Base-by-base conservation (phyloP, 2,797 vertebrate genomes). In the Aythya fuligula region DNA sequence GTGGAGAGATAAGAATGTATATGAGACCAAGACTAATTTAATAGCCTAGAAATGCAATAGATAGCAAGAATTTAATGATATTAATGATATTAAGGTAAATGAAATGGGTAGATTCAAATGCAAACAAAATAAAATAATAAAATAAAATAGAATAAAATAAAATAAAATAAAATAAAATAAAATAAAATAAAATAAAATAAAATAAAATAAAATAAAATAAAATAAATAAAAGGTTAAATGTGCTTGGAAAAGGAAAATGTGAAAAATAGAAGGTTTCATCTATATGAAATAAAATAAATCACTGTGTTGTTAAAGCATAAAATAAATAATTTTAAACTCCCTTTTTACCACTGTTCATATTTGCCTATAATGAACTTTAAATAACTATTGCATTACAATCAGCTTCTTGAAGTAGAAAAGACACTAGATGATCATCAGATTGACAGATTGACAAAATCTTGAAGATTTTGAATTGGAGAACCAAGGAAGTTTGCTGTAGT, bases 11-110 rank as follows among this genome's bases (percentile, higher is more conserved):
- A 21, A 91, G 72, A 85, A 43, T 32, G 39, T 57, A n/a, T 89
- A 76, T 64, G 58, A 91, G 38, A 61, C 32, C 81, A 47, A 90
- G 60, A 78, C 60, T 92, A 95, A 87, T 96, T 67, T 77, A 90
- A 80, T 70, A 73, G 49, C 24, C 49, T 39, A 53, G 65, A 94
- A 95, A 94, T 56, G 18, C 25, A 75, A 22, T 18, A 65, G 19
- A 82, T 76, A 95, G 24, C 13, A 77, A 72, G 20, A 66, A 11
- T 89, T 88, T 91, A 36, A 36, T 36, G 36, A 36, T 36, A 65
- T 74, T 72, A 49, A 49, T 81, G 12, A 73, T 70, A 79, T 92
- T 91, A 74, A 27, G 19, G 10, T 93, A 91, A 73, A 80, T 38
- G 5, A 86, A 88, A 83, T 20, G 53, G 2, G 3, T 84, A 57